These are phyloP conservation scores for Neotoxoptera formosana DNA, from an alignment of 1,140 invertebrate genomes.

Conservation along the genomic window DNA sequence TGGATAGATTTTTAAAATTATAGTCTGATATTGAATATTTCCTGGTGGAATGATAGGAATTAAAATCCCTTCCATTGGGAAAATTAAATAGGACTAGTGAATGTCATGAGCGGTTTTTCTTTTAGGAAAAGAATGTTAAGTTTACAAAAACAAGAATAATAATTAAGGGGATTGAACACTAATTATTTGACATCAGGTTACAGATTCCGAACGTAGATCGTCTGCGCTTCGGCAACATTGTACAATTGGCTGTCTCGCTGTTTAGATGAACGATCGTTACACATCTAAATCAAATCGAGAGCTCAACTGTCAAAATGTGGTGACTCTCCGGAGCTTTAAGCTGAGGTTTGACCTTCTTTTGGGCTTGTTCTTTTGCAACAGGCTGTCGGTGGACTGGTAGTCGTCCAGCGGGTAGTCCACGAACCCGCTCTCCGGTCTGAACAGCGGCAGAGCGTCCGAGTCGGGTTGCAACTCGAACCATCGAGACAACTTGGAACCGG, in stretches of 20 bases:
- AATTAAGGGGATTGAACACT: conserved; percentile 28
- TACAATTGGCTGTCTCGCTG: background rate
- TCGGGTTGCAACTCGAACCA: conserved; percentile 70
- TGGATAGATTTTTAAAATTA: background rate
- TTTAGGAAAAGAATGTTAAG: background rate
- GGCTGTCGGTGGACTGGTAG: conserved; percentile 68
- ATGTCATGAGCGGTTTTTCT: conserved; percentile 20
- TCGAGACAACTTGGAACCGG: conserved; percentile 75
- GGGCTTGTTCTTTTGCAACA: conserved; percentile 63
- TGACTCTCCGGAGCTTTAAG: conserved; percentile 72
- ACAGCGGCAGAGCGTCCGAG: conserved; percentile 68
- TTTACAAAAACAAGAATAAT: background rate
- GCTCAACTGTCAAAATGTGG: conserved; percentile 67
- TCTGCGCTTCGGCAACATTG: too few species aligned
- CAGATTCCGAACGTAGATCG: background rate
- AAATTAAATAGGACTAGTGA: conserved; percentile 1
- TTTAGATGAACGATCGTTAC: conserved; percentile 21
- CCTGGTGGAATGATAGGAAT: background rate
- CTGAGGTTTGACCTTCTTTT: conserved; percentile 71
- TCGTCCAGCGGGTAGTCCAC: conserved; percentile 69
- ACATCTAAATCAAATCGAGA: conserved; percentile 30
- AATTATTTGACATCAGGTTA: background rate
- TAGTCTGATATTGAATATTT: background rate
- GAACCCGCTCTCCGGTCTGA: conserved; percentile 76
- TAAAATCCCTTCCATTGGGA: background rate